phyloP scores from a whole-genome alignment of 2,888 invertebrate genomes.

The Dasypolia templi region DNA sequence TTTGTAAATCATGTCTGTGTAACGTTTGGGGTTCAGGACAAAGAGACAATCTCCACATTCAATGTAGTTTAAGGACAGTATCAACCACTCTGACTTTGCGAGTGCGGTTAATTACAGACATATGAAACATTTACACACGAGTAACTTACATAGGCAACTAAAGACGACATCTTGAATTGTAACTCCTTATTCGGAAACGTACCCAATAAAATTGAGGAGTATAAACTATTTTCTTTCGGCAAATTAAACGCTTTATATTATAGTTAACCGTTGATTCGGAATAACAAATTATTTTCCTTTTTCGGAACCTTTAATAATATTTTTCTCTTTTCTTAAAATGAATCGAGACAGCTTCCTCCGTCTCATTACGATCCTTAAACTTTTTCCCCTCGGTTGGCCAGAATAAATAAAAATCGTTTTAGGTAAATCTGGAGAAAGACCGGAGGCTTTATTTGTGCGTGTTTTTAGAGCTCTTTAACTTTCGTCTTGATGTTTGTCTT shows the following conservation, averaged over 20 bases:
- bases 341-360: slow-evolving; percentile 58
- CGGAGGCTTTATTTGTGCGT: slow-evolving; percentile 33
- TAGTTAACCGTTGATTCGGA: slow-evolving; percentile 37
- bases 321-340: slow-evolving; percentile 52
- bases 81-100: slow-evolving; percentile 48
- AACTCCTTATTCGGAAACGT: not conserved
- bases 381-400: slow-evolving; percentile 59
- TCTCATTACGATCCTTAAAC: slow-evolving; percentile 65
- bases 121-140: slow-evolving; percentile 47
- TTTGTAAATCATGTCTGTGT: slow-evolving; percentile 49
- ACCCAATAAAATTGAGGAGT: not conserved
- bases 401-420: slow-evolving; percentile 63
- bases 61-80: slow-evolving; percentile 52
- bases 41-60: slow-evolving; percentile 52
- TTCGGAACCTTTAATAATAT: slow-evolving; percentile 36
- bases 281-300: slow-evolving; percentile 57
- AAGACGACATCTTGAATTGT: not conserved
- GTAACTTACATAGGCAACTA: not conserved
- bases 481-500: slow-evolving; percentile 16
- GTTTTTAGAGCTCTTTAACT: slow-evolving; percentile 27
- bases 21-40: slow-evolving; percentile 43
- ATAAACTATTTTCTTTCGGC: slow-evolving; percentile 23
- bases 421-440: slow-evolving; percentile 48
- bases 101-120: slow-evolving; percentile 49
- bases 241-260: slow-evolving; percentile 41